Percentiles rank a stretch among this genome's conserved stretches.
Evolutionary conservation across 1,140 invertebrate species (phyloP).

Genomic region (Drosophila cardini): DNA sequence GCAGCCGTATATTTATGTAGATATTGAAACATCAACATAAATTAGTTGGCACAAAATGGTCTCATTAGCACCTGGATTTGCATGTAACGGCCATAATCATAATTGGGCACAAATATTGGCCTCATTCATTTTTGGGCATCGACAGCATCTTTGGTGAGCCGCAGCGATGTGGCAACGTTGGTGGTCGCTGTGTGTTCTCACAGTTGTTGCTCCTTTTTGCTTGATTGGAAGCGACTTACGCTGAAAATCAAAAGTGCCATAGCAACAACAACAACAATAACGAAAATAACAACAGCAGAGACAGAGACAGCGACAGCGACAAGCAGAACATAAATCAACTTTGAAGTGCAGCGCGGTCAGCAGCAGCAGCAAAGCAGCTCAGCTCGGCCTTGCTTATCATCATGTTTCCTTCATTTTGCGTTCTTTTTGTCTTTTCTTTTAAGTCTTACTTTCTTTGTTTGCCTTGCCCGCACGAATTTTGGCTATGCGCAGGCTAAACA

Average conservation of each 20-base stretch:
- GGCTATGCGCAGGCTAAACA: constrained; percentile 51
- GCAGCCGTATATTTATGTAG: constrained; percentile 14
- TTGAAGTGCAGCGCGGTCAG: constrained; percentile 62
- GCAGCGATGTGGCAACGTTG: constrained; percentile 36
- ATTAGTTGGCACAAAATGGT: constrained; percentile 61
- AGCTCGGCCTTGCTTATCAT: constrained; percentile 77
- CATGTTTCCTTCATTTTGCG: constrained; percentile 47
- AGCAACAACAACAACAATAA: constrained; percentile 37
- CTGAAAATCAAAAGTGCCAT: constrained; percentile 77
- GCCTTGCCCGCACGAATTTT: constrained; percentile 67
- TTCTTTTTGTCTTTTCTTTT: constrained; percentile 60
- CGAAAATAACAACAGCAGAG: constrained; percentile 18
- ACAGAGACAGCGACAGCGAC: constrained; percentile 29
- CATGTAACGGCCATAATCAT: constrained; percentile 73
- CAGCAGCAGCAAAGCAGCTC: constrained; percentile 23
- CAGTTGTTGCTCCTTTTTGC: constrained; percentile 23
- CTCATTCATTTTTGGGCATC: constrained; percentile 21
- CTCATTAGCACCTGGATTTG: constrained; percentile 75
- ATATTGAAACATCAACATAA: constrained; percentile 42
- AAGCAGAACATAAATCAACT: constrained; percentile 76
- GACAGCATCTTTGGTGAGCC: neutral
- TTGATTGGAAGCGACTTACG: constrained; percentile 54
- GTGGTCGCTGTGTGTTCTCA: constrained; percentile 30
- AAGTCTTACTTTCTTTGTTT: constrained; percentile 68
- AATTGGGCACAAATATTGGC: constrained; percentile 55